Percentiles rank a stretch among this genome's conserved stretches.
Evolutionary conservation across 37 sponge, comb jelly and placozoan genomes (phyloP).

Genomic region (Chondrilla cf. caribensis): DNA sequence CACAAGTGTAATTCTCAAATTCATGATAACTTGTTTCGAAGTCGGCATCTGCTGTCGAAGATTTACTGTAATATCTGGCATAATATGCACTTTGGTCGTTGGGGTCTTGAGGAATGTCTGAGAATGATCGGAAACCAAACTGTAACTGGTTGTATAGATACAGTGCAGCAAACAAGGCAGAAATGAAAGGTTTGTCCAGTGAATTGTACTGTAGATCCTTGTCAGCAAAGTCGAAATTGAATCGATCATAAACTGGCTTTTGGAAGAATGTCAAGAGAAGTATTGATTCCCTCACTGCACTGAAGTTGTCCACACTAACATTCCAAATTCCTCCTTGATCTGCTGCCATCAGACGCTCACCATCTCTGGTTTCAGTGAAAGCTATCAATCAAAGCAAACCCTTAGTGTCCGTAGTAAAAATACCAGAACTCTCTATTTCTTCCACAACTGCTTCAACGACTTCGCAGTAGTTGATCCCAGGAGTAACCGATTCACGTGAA

Average conservation of each 20-base stretch:
- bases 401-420: too few species aligned
- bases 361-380: conserved; percentile 4
- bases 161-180: background rate
- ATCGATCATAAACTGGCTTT: background rate
- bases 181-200: background rate
- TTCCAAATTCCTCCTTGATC: background rate
- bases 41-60: too few species aligned
- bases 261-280: too few species aligned
- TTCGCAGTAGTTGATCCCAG: background rate
- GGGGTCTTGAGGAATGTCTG: too few species aligned
- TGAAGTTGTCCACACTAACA: background rate
- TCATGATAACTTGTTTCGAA: background rate
- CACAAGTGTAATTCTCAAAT: background rate
- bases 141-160: too few species aligned
- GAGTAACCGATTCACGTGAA: background rate
- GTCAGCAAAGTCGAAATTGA: background rate
- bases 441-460: background rate
- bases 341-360: background rate
- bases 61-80: too few species aligned
- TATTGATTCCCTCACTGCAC: too few species aligned
- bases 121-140: too few species aligned
- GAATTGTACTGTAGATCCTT: too few species aligned
- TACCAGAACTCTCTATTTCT: too few species aligned
- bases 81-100: too few species aligned
- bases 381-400: background rate